A percentile compares a stretch with the other conserved stretches of the same genome.
Evolutionary conservation across 2,888 invertebrate species (phyloP).

Genomic region (Lamellibrachia satsuma): DNA sequence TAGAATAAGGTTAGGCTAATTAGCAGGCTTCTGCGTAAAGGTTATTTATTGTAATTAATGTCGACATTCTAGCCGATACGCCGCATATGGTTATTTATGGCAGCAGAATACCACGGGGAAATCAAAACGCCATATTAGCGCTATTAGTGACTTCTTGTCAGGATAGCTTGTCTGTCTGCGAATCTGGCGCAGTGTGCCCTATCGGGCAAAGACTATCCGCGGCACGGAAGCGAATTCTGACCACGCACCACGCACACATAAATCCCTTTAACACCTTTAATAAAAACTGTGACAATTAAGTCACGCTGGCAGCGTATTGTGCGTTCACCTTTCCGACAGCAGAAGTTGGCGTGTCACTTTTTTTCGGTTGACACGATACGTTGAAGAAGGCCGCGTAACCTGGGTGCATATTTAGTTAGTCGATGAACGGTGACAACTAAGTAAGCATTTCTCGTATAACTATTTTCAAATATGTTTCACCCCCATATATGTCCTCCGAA

Average conservation of each 20-base stretch:
- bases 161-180: background rate
- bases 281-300: background rate
- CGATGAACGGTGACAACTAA: no score
- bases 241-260: background rate
- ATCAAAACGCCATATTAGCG: background rate
- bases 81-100: background rate
- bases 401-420: no score
- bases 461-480: no score
- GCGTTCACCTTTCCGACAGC: background rate
- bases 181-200: background rate
- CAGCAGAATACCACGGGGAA: conserved; percentile 3
- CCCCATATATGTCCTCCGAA: no score
- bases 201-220: background rate
- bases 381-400: background rate
- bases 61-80: background rate
- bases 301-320: background rate
- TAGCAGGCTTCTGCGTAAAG: background rate
- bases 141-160: background rate
- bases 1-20: background rate
- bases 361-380: background rate
- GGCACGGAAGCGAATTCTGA: background rate
- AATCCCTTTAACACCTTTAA: background rate
- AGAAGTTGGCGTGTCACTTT: background rate
- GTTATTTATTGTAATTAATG: background rate
- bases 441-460: no score